These are phyloP conservation scores for Pogonognathellus flavescens DNA, from an alignment of 1,140 invertebrate species.

Conservation along the genomic window DNA sequence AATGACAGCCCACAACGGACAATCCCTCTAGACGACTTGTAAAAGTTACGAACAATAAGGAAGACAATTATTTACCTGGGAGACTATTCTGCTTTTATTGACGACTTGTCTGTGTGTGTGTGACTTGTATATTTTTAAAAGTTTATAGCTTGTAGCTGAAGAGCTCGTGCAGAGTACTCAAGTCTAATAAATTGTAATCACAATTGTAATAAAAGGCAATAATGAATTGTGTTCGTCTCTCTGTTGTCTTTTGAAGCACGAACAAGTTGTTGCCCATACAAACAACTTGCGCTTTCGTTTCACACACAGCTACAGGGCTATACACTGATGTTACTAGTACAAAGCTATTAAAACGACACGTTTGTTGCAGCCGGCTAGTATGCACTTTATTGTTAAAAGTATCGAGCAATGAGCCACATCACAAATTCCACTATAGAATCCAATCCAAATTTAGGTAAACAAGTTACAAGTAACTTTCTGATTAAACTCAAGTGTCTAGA, in stretches of 20 bases:
- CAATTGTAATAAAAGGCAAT: constrained; percentile 34
- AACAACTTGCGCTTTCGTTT: constrained; percentile 38
- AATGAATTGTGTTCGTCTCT: constrained; percentile 27
- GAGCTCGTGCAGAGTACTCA: constrained; percentile 4
- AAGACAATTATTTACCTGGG: constrained; percentile 16
- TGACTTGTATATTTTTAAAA: neutral
- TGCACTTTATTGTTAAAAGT: neutral
- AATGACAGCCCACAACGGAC: neutral
- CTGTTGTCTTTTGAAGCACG: neutral
- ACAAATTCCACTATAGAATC: neutral
- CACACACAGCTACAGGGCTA: neutral
- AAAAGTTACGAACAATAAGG: neutral
- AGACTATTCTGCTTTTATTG: neutral
- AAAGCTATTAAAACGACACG: constrained; percentile 8
- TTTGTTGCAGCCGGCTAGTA: constrained; percentile 10
- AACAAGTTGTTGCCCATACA: constrained; percentile 31
- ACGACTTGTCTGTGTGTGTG: neutral
- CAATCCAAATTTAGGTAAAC: constrained; percentile 33
- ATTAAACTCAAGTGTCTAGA: neutral
- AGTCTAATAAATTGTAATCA: constrained; percentile 23
- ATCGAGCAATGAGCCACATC: neutral
- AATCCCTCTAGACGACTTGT: neutral
- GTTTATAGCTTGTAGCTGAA: no score
- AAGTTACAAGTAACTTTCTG: constrained; percentile 11
- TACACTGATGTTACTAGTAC: neutral